Evolutionary conservation across 2,888 invertebrate species (phyloP), one percentile per base, ranked within the genome.

Genomic region (Gisinianus flammeolus): DNA sequence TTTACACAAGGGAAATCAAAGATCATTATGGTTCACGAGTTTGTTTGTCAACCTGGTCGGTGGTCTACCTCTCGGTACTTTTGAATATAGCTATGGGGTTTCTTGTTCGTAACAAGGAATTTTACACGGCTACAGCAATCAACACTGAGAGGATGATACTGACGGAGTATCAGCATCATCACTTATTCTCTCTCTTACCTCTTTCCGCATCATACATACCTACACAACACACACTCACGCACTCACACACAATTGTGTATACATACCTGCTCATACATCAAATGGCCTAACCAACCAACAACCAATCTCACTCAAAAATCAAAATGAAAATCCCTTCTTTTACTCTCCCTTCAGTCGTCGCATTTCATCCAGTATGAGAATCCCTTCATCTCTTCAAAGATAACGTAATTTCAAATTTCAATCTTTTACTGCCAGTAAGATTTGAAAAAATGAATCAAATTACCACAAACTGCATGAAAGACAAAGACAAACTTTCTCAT

Each of bases 31-130:
- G 79, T 79, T 75, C 78, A 77, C 78, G 79, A 70, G 80, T 26
- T 26, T 82, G 82, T 82, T 82, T 82, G 81, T 82, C 81, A 81
- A 82, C 80, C 80, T 81, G 80, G 76, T 80, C 73, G 81, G 81
- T 44, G 44, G 62, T 10, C 19, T 80, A 81, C 81, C 82, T 77
- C 79, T 77, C 81, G 82, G 82, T 73, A 69, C 78, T 79, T 82
- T 82, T 81, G 78, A 78, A 76, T 26, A 26, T 76, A 80, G 76
- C 80, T 76, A 73, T 79, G 80, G 81, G 81, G 81, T 80, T 79
- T 80, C 81, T 78, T 81, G 82, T 82, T 79, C 74, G 70, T 81
- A 79, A 82, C 81, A 79, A 70, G 78, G 76, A 78, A 81, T 56
- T 80, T 79, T 79, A 81, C 82, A 80, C 81, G 73, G 74, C 70